Percentiles rank a stretch among this genome's conserved stretches.
Evolutionary conservation across 2,113 vertebrate species (phyloP).

Genomic region (Talpa occidentalis): DNA sequence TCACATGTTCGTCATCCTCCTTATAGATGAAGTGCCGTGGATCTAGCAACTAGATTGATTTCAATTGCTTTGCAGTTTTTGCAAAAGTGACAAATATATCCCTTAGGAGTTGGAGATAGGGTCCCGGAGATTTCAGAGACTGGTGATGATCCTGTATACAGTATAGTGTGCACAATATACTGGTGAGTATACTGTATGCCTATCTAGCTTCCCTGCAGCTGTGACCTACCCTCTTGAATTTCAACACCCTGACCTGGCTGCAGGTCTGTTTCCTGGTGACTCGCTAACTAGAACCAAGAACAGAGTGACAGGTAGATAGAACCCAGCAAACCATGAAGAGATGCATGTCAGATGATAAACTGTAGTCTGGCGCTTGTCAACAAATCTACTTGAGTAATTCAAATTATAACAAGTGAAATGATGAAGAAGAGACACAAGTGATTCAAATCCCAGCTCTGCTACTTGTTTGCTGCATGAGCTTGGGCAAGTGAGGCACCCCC

Average conservation of each 20-base stretch:
- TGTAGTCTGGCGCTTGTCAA: too few species aligned
- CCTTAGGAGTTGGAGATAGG: neutral
- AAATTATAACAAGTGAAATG: too few species aligned
- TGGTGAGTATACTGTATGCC: neutral
- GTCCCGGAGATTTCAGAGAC: neutral
- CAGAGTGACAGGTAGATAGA: neutral
- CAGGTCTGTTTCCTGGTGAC: too few species aligned
- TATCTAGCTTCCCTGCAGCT: neutral
- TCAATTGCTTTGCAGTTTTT: conserved; percentile 70
- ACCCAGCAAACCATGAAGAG: neutral
- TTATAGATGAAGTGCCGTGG: conserved; percentile 88
- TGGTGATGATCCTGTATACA: neutral
- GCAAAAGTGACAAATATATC: neutral
- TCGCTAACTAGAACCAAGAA: neutral
- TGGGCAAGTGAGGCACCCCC: too few species aligned
- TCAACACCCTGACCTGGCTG: neutral
- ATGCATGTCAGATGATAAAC: neutral
- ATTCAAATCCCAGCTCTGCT: too few species aligned
- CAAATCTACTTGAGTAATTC: too few species aligned
- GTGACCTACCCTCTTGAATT: neutral
- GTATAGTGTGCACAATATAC: too few species aligned
- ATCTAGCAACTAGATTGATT: conserved; percentile 87
- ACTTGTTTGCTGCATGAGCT: too few species aligned
- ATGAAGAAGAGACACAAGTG: too few species aligned
- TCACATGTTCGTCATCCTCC: neutral